Conservation (phyloP, 2,888 invertebrate species). For the Eupithecia centaureata region DNA sequence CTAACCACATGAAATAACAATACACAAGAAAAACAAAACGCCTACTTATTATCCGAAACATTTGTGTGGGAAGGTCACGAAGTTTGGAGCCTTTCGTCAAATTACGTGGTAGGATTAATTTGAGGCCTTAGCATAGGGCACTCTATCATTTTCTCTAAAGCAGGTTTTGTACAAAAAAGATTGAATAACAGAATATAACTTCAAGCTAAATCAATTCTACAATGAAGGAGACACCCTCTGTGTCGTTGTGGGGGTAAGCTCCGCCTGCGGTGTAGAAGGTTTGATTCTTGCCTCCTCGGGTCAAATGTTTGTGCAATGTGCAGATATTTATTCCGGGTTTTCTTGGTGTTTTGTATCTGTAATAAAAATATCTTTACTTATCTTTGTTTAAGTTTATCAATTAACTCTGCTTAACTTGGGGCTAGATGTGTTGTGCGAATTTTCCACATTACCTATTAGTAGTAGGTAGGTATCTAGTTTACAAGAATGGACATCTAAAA, state of each 20-base stretch:
- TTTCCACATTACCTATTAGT: too few species aligned
- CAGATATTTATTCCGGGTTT: too few species aligned
- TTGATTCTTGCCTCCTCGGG: too few species aligned
- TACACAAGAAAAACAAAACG: constrained; percentile 29
- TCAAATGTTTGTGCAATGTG: too few species aligned
- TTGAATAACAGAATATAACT: not conserved
- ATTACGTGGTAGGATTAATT: constrained; percentile 36
- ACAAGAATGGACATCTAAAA: not conserved
- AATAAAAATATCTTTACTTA: too few species aligned
- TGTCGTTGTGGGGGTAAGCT: too few species aligned
- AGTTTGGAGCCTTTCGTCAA: constrained; percentile 33
- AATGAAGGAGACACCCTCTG: too few species aligned
- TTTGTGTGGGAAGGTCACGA: constrained; percentile 41
- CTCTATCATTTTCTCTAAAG: constrained; percentile 18
- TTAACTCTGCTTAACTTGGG: too few species aligned
- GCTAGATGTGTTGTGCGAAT: too few species aligned
- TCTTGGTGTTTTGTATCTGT: too few species aligned
- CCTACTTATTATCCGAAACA: constrained; percentile 34
- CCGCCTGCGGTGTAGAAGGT: too few species aligned
- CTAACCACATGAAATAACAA: constrained; percentile 5
- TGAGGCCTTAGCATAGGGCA: constrained; percentile 15
- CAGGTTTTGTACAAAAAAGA: not conserved
- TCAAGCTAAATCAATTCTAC: not conserved
- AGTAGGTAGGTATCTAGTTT: not conserved
- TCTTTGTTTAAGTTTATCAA: too few species aligned